Percentiles rank a stretch among this genome's conserved stretches.
Evolutionary conservation across 2,888 invertebrate species (phyloP).

Genomic region (Drosophila atroscutellata): DNA sequence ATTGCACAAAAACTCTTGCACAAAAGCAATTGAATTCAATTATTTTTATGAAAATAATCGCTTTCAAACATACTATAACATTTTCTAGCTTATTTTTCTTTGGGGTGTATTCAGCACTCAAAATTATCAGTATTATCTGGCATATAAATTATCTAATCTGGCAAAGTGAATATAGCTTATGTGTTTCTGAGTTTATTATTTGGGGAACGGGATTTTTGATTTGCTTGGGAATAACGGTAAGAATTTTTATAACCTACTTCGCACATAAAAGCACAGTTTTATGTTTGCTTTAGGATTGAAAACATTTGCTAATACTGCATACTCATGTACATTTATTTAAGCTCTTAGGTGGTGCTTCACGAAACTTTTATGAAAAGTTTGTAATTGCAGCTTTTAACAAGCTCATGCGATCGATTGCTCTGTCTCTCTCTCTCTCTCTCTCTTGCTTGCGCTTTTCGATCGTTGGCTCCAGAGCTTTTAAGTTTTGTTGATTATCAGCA

Average conservation of each 20-base stretch:
- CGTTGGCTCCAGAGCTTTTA: neutral
- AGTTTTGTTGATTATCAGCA: neutral
- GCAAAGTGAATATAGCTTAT: neutral
- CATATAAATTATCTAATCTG: slow-evolving; percentile 18
- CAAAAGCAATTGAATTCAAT: slow-evolving; percentile 55
- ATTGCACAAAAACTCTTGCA: slow-evolving; percentile 6
- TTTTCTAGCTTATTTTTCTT: slow-evolving; percentile 26
- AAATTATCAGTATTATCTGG: slow-evolving; percentile 13
- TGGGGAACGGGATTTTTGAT: neutral
- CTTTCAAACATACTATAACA: slow-evolving; percentile 43
- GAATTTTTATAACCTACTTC: neutral
- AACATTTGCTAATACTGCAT: neutral
- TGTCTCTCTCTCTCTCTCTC: neutral
- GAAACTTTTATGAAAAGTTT: neutral
- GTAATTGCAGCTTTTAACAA: neutral
- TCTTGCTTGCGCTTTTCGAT: neutral
- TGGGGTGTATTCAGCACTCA: neutral
- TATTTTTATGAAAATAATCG: slow-evolving; percentile 51
- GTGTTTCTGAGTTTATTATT: slow-evolving; percentile 11
- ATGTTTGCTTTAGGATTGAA: neutral
- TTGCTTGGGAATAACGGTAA: neutral
- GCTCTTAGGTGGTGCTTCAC: neutral
- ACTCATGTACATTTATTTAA: neutral
- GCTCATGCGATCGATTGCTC: neutral
- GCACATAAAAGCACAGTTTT: neutral